phyloP scores from a whole-genome alignment of 2,797 vertebrate species.

The Euphonia xanthogaster region DNA sequence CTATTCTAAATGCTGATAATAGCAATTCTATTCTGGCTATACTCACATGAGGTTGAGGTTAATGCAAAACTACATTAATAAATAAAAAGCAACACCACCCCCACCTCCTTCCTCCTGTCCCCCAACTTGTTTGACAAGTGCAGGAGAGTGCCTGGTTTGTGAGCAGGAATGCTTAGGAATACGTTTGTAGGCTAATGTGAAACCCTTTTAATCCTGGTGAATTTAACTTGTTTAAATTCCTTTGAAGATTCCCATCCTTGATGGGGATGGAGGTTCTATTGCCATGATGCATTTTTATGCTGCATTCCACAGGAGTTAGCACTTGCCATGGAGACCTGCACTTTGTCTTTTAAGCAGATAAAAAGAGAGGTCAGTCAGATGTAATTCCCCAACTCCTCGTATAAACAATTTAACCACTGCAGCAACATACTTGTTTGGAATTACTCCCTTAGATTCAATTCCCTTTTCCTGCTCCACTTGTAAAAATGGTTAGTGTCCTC shows the following conservation, averaged over 20 bases:
- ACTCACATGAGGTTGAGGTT: conserved; percentile 3
- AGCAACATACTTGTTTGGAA: conserved; percentile 81
- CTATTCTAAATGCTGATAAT: background rate
- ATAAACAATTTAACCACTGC: conserved; percentile 81
- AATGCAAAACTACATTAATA: conserved; percentile 17
- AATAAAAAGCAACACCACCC: background rate
- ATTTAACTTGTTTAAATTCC: conserved; percentile 64
- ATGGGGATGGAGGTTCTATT: conserved; percentile 26
- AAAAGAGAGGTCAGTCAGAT: conserved; percentile 82
- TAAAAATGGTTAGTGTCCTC: conserved; percentile 84
- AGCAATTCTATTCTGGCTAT: background rate
- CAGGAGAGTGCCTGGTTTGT: background rate
- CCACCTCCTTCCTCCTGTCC: background rate
- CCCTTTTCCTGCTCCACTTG: conserved; percentile 82
- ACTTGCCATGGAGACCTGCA: conserved; percentile 73
- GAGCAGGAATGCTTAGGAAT: conserved; percentile 22
- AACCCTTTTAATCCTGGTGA: conserved; percentile 50
- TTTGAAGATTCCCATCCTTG: conserved; percentile 56
- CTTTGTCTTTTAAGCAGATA: conserved; percentile 83
- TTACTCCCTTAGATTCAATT: conserved; percentile 85
- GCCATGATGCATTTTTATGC: conserved; percentile 67
- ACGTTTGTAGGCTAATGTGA: conserved; percentile 24
- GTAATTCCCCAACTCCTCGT: conserved; percentile 80
- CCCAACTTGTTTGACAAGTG: background rate
- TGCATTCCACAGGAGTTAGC: conserved; percentile 68